Evolutionary conservation across 1,140 invertebrate genomes (phyloP), one percentile per base, ranked within the genome.

Genomic region (Meloidogyne hapla): DNA sequence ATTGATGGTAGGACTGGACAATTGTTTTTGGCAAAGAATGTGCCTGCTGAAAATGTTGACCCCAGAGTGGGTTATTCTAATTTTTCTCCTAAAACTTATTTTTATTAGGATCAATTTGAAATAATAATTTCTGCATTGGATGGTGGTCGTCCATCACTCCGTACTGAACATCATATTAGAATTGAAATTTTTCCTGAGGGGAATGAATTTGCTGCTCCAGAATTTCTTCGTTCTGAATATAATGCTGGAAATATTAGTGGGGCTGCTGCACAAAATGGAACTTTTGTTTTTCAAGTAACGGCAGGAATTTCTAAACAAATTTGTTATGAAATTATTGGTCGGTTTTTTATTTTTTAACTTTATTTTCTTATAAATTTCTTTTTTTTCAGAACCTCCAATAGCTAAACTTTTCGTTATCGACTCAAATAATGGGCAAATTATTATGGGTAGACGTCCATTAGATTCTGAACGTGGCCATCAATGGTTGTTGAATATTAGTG

Each of bases 161-260:
- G 76, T 56, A 77, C 79, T 1, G 28, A 66, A 18, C 77, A 83
- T 45, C 15, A 83, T 42, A 21, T 82, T 38, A 63, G 79, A 63
- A 72, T 85, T 33, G 79, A 85, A 78, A 23, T 87, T 10, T 87
- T 87, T 65, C 42, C 76, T 15, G 74, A 74, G 23, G 69, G 65
- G 2, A 64, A 45, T 45, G 69, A 74, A 48, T 9, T 63, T 33
- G 18, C 38, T 13, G 25, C 76, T 15, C 83, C 83, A 12, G 1
- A 69, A 1, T 77, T 85, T 26, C 85, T 80, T 69, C 61, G 75
- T 25, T 21, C 76, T 13, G 71, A 73, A 13, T 75, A 83, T 23
- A 72, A 56, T 21, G 76, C 76, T 15, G 45, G 75, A 23, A 66
- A n/a, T 6, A 56, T 77, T 33, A 28, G 80, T 23, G 79, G 68